Evolutionary conservation across 2,888 invertebrate species (phyloP).

Genomic region (Cantharis flavilabris): DNA sequence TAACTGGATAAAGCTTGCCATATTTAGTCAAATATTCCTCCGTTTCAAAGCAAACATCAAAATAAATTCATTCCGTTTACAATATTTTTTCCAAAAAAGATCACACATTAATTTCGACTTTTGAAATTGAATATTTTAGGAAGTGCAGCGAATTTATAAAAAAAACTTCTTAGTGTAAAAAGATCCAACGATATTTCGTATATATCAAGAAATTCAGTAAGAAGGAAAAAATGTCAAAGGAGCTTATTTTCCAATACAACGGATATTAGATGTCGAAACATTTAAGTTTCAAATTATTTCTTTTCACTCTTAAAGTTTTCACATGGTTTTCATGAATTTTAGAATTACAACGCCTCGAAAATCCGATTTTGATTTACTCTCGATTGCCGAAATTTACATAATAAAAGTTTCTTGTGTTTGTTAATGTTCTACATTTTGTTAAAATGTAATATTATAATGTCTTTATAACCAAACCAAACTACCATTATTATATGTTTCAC

Average conservation of each 20-base stretch:
- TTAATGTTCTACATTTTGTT: not conserved
- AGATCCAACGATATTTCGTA: not conserved
- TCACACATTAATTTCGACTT: constrained; percentile 20
- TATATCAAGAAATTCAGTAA: not conserved
- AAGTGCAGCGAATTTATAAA: constrained; percentile 24
- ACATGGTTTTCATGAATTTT: not conserved
- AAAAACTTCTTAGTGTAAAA: constrained; percentile 9
- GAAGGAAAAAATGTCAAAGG: constrained; percentile 22
- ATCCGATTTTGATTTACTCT: not conserved
- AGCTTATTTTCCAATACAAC: constrained; percentile 24
- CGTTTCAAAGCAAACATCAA: not conserved
- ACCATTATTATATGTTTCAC: not conserved
- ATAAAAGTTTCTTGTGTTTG: not conserved
- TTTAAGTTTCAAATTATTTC: constrained; percentile 30
- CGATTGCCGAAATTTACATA: not conserved
- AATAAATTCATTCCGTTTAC: not conserved
- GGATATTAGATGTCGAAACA: constrained; percentile 31
- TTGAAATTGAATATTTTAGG: constrained; percentile 21
- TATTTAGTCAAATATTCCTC: not conserved
- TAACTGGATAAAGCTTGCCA: not conserved
- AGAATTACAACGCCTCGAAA: not conserved
- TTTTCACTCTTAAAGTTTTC: constrained; percentile 1
- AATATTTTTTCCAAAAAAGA: constrained; percentile 5
- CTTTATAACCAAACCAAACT: not conserved
- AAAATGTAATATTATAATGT: not conserved